Base-by-base conservation (phyloP, 2,888 invertebrate genomes). In the Halictus ligatus region DNA sequence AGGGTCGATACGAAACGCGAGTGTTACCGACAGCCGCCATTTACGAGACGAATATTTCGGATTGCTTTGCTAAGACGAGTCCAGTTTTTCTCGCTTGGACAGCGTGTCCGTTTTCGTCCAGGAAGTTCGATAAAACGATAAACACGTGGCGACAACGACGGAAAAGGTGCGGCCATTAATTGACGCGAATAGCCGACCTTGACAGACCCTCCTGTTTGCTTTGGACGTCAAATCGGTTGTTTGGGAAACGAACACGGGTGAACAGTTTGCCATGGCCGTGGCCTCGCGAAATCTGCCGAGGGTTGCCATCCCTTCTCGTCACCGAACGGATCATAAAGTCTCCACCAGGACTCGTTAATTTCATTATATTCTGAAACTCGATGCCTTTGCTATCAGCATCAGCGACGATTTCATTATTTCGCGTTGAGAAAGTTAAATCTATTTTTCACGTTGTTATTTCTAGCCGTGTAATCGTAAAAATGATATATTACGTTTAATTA, bases 181-280 rank as follows among this genome's bases (percentile, higher is more conserved):
- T 71, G 71, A 54, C 79, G 64, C 64, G 82, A 86, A 83, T 84
- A 82, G 78, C 46, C 69, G 83, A 64, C 67, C 75, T 79, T 46
- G 80, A 43, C 54, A 21, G 35, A 72, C 74, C 35, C 43, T 82
- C 58, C 15, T 85, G 58, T 84, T 88, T 79, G 74, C 84, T 76
- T 80, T 69, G 60, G 60, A 21, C 21, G 74, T 73, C 21, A 21
- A 48, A 60, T 58, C 48, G 58, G 76, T 79, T 79, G 76, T 73
- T 80, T 18, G 25, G 64, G 71, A 80, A 81, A 72, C 82, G 74
- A 25, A 60, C 50, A 50, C 29, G 35, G 15, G 29, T 25, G 48
- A 73, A 73, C 72, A 15, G 73, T 40, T 76, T 40, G 1, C 2
- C 6, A 25, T 43, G 80, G 29, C 64, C 15, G 5, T 6, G 12